Evolutionary conservation across 2,888 invertebrate species (phyloP), one percentile per base, ranked within the genome.

Genomic region (Mylabris sibirica): DNA sequence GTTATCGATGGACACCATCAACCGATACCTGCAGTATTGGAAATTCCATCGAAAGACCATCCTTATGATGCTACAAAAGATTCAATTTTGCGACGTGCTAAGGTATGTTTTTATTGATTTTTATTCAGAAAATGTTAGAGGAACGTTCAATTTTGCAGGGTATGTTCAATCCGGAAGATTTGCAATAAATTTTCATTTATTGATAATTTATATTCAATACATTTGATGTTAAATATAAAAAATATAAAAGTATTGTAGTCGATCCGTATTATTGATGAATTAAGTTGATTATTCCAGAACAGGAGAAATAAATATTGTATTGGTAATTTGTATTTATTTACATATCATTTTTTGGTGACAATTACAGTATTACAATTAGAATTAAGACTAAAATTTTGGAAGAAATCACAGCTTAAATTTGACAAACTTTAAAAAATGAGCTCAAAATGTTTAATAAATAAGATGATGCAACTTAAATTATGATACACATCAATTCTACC

Each of bases 21-120:
- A 30, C 97, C 98, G 0, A 93, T 98, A 73, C 99, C 99, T 14
- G 92, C 99, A 5, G 96, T 99, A 2, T 89, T 99, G 72, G 99
- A 99, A 88, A 99, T 99, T 79, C 99, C 99, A 20, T 98, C 98
- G 53, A 99, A 99, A 85, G 89, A 89, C 81, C 92, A 93, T 85
- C 99, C 99, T 0, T 99, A 99, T 84, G 99, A 99, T 85, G 96
- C 99, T 62, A 93, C 93, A 82, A 99, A 99, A 87, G 99, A 99
- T 86, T 98, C 98, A 0, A 98, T 99, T 80, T 87, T 99, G 73
- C 91, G 98, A 85, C 91, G 98, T 81, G 98, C 98, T 72, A 96
- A 92, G 90, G 97, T 96, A 87, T 78, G 72, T 69, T 53, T 14
- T 49, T 20, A 60, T 38, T 66, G 65, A 12, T 26, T 67, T 59